Evolutionary conservation across 2,797 vertebrate species (phyloP), one percentile per base, ranked within the genome.

Genomic region (Coracias cyanogaster): DNA sequence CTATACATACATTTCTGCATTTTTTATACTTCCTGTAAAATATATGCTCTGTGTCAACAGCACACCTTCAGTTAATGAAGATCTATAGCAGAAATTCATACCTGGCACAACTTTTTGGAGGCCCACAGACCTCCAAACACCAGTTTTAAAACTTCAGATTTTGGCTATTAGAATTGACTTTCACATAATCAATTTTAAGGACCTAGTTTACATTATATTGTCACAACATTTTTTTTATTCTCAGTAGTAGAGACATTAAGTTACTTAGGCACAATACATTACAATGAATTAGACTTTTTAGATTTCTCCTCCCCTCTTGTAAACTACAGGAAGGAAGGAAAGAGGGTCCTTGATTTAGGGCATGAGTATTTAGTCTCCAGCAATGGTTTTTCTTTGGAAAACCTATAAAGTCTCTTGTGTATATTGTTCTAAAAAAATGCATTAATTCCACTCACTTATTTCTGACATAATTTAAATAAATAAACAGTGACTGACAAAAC

Each of bases 21-120:
- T 69, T 85, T 67, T 87, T 37, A 17, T 39, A 58, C 26, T 66
- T 46, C 43, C 35, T 83, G 88, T 83, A 70, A 81, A 78, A 73
- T 7, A 55, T 7, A 24, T 10, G 39, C 11, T 62, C 11, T 54
- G 4, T 33, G 33, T 33, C 76, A 80, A 69, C 7, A 80, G 41
- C 28, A 57, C 28, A 79, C 20, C 25, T 81, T 39, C 43, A 12
- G 21, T 35, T 80, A n/a, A 28, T 81, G 61, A 85, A 66, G 52
- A 83, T n/a, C 37, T 58, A 16, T 19, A 46, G 43, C 37, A 80
- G 26, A 82, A 82, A 16, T 29, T 80, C 18, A 33, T 55, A 51
- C 7, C 24, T 66, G 21, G 17, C 31, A 78, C 5, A 18, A 58
- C n/a, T 78, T 86, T 64, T 86, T 48, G 49, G 12, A 74, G 20